phyloP scores from a whole-genome alignment of 1,140 invertebrate genomes.

The Heliconius congener region DNA sequence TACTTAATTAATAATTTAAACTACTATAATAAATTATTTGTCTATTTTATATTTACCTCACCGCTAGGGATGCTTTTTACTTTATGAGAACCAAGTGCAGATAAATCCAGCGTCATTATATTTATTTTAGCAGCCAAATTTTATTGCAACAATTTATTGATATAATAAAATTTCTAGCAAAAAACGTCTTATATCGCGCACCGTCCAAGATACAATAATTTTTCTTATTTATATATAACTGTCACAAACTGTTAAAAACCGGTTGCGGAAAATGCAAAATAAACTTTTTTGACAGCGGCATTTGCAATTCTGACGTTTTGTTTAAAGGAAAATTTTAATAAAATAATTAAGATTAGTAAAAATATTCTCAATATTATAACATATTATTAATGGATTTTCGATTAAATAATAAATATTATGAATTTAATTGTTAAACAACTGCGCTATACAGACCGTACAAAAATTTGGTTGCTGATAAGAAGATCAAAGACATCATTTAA shows the following conservation, averaged over 20 bases:
- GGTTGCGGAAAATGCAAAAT: conserved; percentile 1
- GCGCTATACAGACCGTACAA: too few relatives aligned
- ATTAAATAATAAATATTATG: too few relatives aligned
- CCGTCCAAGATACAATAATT: conserved; percentile 20
- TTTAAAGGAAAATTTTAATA: background rate
- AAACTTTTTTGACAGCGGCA: background rate
- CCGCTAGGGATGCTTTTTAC: conserved; percentile 61
- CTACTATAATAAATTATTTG: conserved; percentile 1
- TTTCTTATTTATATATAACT: conserved; percentile 18
- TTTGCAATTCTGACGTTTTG: background rate
- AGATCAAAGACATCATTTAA: too few relatives aligned
- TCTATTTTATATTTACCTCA: conserved; percentile 51
- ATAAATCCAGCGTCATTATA: conserved; percentile 61
- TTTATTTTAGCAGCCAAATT: background rate
- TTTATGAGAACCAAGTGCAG: conserved; percentile 57
- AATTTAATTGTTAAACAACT: too few relatives aligned
- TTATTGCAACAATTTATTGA: background rate
- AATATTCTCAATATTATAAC: too few relatives aligned
- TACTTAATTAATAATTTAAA: background rate
- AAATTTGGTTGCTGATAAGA: too few relatives aligned
- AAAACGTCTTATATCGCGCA: background rate
- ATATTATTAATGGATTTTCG: too few relatives aligned
- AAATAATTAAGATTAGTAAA: background rate
- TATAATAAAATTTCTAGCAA: conserved; percentile 12
- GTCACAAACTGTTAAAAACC: background rate